Conservation (phyloP, 2,888 invertebrate genomes). For the Peribatodes rhomboidaria region DNA sequence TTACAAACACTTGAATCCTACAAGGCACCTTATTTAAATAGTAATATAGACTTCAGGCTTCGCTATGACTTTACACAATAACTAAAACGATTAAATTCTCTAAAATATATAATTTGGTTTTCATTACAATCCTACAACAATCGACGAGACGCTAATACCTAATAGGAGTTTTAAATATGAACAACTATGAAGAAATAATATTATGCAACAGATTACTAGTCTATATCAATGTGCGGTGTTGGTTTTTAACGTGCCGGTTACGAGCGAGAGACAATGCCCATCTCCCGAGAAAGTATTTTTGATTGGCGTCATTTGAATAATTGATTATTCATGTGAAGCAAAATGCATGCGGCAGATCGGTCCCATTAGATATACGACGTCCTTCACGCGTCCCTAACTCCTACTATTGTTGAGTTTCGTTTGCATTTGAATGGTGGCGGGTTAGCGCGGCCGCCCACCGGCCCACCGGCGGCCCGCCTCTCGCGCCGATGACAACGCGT, state of each 20-base stretch:
- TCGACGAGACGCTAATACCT: constrained; percentile 82
- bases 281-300: constrained; percentile 73
- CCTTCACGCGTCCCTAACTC: constrained; percentile 86
- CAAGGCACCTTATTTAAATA: constrained; percentile 85
- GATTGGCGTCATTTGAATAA: constrained; percentile 83
- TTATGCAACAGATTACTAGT: constrained; percentile 85
- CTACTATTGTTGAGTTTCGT: constrained; percentile 83
- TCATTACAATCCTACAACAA: constrained; percentile 85
- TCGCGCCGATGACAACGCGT: constrained; percentile 62
- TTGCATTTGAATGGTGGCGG: constrained; percentile 82
- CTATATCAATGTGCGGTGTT: constrained; percentile 70
- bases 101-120: constrained; percentile 87
- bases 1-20: constrained; percentile 82
- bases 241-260: constrained; percentile 63
- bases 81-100: constrained; percentile 84
- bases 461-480: constrained; percentile 68
- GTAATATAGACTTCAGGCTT: constrained; percentile 83
- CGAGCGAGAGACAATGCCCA: constrained; percentile 60
- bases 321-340: constrained; percentile 85
- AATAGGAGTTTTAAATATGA: constrained; percentile 85
- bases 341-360: constrained; percentile 80
- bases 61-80: constrained; percentile 84
- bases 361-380: constrained; percentile 82
- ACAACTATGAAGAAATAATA: constrained; percentile 84
- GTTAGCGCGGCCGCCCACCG: constrained; percentile 74